Evolutionary conservation across 2,113 vertebrate genomes (phyloP).

Genomic region (Lepidothrix coronata): DNA sequence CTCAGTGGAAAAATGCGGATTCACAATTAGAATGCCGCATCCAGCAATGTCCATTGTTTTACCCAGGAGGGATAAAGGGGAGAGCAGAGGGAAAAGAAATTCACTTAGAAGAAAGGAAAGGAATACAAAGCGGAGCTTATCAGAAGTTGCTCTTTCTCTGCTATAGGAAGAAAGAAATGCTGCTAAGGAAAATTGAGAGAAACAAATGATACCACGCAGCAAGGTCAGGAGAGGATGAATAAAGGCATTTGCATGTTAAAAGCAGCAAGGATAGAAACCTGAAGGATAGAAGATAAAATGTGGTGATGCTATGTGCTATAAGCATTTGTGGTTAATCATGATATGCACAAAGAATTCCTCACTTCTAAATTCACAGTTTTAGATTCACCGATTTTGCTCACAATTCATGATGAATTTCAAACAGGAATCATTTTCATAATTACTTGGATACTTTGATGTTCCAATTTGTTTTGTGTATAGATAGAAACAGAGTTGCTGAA

Average conservation of each 20-base stretch:
- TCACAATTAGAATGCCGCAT: neutral
- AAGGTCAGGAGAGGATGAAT: neutral
- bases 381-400: neutral
- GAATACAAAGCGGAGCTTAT: neutral
- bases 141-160: neutral
- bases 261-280: neutral
- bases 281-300: neutral
- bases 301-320: neutral
- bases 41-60: neutral
- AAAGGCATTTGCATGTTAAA: slow-evolving; percentile 11
- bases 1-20: neutral
- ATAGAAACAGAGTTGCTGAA: neutral
- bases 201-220: neutral
- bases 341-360: neutral
- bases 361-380: neutral
- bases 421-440: neutral
- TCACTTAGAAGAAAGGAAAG: neutral
- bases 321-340: neutral
- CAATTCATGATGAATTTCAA: neutral
- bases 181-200: slow-evolving; percentile 1
- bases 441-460: neutral
- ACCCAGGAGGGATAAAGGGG: neutral
- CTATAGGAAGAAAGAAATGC: neutral
- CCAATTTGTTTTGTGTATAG: neutral
- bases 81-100: slow-evolving; percentile 1